phyloP scores from a whole-genome alignment of 2,797 vertebrate genomes.

The Cynodonichthys magdalenae region DNA sequence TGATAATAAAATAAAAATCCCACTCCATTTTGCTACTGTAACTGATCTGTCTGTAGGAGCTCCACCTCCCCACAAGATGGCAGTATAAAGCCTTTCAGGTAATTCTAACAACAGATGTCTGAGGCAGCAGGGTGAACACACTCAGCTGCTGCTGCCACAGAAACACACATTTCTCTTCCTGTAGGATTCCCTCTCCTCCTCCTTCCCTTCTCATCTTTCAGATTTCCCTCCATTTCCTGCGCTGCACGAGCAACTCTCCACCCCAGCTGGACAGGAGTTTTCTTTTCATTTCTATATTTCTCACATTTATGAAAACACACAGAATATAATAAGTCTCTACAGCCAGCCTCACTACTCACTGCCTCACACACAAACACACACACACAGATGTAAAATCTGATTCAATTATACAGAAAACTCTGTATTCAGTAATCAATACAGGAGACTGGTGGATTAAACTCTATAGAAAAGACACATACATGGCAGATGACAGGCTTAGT shows the following conservation, averaged over 20 bases:
- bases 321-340: neutral
- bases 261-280: neutral
- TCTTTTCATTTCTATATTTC: conserved; percentile 11
- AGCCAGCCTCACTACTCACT: too few species aligned
- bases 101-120: too few species aligned
- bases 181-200: conserved; percentile 9
- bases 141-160: conserved; percentile 46
- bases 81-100: conserved; percentile 18
- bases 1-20: too few species aligned
- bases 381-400: conserved; percentile 11
- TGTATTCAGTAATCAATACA: conserved; percentile 27
- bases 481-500: conserved; percentile 48
- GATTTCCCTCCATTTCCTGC: neutral
- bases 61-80: conserved; percentile 53
- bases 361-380: neutral
- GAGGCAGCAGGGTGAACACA: neutral
- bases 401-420: conserved; percentile 26
- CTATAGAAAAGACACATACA: conserved; percentile 46
- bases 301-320: conserved; percentile 4
- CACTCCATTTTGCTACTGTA: too few species aligned
- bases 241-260: neutral
- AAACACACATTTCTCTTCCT: conserved; percentile 19
- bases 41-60: conserved; percentile 14
- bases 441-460: conserved; percentile 42
- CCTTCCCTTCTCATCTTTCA: neutral